A percentile compares a stretch with the other conserved stretches of the same genome.
Evolutionary conservation across 2,797 vertebrate species (phyloP).

Genomic region (Tenualosa thibaudeaui): DNA sequence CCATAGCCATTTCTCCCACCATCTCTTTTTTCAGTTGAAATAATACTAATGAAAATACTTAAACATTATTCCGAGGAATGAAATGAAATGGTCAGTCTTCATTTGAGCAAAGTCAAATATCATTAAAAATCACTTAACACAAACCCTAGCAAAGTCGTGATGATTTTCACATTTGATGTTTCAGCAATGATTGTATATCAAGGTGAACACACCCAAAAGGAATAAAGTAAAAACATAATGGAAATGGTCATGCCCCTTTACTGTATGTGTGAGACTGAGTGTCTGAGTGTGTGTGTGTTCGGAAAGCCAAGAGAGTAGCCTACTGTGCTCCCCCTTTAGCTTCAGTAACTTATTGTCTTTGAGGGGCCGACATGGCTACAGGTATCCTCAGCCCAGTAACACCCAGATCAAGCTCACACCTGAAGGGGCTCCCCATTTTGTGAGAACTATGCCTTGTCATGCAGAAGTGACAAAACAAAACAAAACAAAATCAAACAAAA

Average conservation of each 20-base stretch:
- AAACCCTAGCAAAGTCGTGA: slow-evolving; percentile 9
- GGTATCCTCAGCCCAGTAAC: not conserved
- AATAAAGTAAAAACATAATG: not conserved
- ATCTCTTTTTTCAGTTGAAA: slow-evolving; percentile 28
- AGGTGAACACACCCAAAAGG: slow-evolving; percentile 20
- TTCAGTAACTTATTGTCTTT: not conserved
- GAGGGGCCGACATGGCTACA: not conserved
- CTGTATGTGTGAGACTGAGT: slow-evolving; percentile 23
- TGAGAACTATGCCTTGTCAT: not conserved
- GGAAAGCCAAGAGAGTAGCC: slow-evolving; percentile 40
- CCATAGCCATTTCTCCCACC: slow-evolving; percentile 23
- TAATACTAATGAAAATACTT: slow-evolving; percentile 27
- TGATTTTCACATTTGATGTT: slow-evolving; percentile 23
- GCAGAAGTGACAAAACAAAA: not conserved
- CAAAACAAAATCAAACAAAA: not conserved
- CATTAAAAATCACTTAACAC: slow-evolving; percentile 1
- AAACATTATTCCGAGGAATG: slow-evolving; percentile 27
- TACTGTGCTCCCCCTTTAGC: not conserved
- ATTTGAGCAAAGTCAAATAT: slow-evolving; percentile 36
- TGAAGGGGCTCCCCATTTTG: not conserved
- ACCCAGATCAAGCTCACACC: slow-evolving; percentile 15
- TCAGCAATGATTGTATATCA: slow-evolving; percentile 11
- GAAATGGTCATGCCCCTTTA: not conserved
- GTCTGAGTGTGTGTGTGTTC: slow-evolving; percentile 57
- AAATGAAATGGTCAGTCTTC: slow-evolving; percentile 30